These are phyloP conservation scores for Empidonax traillii DNA, from an alignment of 2,113 vertebrate genomes.

Conservation along the genomic window DNA sequence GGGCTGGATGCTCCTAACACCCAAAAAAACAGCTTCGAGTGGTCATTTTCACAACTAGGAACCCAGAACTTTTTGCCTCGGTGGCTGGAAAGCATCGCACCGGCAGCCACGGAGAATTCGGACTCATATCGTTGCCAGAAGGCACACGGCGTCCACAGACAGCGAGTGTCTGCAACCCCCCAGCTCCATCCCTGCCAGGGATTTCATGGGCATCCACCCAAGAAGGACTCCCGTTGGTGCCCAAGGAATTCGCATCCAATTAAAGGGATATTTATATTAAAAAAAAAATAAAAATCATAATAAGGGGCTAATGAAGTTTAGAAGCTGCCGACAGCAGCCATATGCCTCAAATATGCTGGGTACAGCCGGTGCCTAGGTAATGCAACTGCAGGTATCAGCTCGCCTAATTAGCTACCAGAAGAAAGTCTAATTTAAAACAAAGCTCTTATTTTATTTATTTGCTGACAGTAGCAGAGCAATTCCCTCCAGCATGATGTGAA, in stretches of 20 bases:
- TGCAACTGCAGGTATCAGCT: conserved; percentile 47
- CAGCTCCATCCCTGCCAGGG: not conserved
- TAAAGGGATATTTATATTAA: not conserved
- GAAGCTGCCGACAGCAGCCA: conserved; percentile 11
- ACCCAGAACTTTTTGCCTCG: not conserved
- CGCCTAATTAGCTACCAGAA: conserved; percentile 54
- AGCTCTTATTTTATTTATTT: conserved; percentile 57
- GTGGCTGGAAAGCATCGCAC: not conserved
- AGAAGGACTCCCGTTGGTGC: not conserved
- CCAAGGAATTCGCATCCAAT: not conserved
- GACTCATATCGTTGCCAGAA: rapidly evolving
- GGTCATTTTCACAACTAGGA: not conserved
- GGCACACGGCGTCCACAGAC: not conserved
- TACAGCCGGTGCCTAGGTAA: conserved; percentile 12
- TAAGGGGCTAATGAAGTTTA: not conserved
- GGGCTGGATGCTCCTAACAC: not conserved
- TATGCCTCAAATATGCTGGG: not conserved
- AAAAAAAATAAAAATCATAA: not conserved
- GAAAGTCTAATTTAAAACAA: conserved; percentile 58
- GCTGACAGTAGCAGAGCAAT: conserved; percentile 48
- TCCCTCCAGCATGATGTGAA: conserved; percentile 27
- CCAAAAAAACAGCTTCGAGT: not conserved
- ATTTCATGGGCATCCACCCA: not conserved
- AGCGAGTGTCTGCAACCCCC: not conserved
- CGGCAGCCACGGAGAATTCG: not conserved